Evolutionary conservation across 2,797 vertebrate genomes (phyloP).

Genomic region (Phyllotis vaccarum): DNA sequence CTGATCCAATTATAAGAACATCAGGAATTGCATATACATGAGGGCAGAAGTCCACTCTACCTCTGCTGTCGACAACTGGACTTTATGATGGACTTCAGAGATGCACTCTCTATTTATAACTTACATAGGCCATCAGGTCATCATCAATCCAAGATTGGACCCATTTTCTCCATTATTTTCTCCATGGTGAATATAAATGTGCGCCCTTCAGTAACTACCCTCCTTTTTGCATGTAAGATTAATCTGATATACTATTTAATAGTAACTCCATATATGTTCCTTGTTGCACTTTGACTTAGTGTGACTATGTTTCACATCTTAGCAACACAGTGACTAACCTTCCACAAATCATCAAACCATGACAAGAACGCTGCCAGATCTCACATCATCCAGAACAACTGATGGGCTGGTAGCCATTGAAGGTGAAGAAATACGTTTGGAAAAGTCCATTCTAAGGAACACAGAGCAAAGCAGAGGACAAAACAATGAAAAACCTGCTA

Average conservation of each 20-base stretch:
- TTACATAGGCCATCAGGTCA: neutral
- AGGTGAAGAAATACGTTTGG: neutral
- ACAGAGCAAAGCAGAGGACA: neutral
- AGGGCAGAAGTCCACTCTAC: neutral
- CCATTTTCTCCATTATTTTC: neutral
- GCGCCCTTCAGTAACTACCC: too few relatives aligned
- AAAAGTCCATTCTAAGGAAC: neutral
- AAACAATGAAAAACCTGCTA: neutral
- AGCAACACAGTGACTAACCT: neutral
- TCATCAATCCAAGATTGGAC: fast-evolving
- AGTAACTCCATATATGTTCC: neutral
- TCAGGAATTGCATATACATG: neutral
- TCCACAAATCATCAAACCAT: neutral
- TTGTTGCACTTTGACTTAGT: neutral
- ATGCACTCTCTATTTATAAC: fast-evolving
- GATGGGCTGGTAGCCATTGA: neutral
- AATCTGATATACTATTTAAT: neutral
- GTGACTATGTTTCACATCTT: neutral
- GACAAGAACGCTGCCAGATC: neutral
- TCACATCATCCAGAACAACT: neutral
- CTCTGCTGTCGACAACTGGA: too few relatives aligned
- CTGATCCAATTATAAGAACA: neutral
- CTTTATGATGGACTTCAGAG: neutral
- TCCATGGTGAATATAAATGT: too few relatives aligned
- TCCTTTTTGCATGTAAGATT: neutral